Conservation (phyloP, 2,797 vertebrate genomes). For the Astyanax mexicanus region DNA sequence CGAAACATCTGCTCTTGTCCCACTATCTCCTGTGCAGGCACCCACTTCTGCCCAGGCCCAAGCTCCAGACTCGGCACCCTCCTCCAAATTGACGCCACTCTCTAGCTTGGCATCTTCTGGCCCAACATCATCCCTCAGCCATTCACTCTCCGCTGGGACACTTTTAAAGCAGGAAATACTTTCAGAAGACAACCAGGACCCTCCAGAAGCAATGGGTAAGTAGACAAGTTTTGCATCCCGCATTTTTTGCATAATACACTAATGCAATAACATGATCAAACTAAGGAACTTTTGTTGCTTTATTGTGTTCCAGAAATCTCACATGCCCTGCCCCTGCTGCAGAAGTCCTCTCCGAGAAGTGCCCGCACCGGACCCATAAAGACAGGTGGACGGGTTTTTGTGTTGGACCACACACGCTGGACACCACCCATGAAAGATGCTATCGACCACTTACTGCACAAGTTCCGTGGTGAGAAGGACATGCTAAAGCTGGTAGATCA, state of each 20-base stretch:
- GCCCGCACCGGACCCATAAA: conserved; percentile 26
- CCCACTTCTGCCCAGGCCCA: too few species aligned
- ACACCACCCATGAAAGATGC: conserved; percentile 25
- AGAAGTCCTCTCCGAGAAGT: conserved; percentile 14
- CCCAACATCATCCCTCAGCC: too few species aligned
- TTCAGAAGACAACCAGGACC: not conserved
- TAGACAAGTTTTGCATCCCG: not conserved
- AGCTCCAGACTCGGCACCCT: too few species aligned
- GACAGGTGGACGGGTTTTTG: conserved; percentile 42
- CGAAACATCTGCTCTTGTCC: too few species aligned
- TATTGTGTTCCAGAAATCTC: conserved; percentile 14
- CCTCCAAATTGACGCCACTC: too few species aligned
- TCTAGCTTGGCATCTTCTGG: too few species aligned
- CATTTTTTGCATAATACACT: not conserved
- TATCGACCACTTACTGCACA: conserved; percentile 26
- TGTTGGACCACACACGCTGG: conserved; percentile 45
- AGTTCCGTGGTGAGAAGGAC: conserved; percentile 32
- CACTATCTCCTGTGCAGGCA: too few species aligned
- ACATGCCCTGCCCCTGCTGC: not conserved
- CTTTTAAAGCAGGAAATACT: not conserved
- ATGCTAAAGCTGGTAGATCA: conserved; percentile 39
- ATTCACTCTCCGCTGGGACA: too few species aligned
- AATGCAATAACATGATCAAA: not conserved
- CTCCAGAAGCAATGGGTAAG: not conserved
- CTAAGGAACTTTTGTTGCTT: conserved; percentile 9